Base-by-base conservation (phyloP, 2,113 vertebrate genomes). In the Varanus salvator region DNA sequence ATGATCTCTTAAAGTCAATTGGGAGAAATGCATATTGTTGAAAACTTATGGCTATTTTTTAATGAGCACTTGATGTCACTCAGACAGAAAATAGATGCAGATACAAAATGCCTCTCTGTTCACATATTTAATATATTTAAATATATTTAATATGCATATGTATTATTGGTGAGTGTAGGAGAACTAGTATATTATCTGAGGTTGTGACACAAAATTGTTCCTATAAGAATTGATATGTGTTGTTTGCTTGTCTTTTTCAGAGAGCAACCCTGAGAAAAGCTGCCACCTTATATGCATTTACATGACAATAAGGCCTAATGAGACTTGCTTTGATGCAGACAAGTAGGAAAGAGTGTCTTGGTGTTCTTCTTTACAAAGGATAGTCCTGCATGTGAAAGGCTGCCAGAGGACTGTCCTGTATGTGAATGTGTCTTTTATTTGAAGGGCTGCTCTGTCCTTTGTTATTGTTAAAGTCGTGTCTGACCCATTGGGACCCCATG, bases 1-100 rank as follows among this genome's bases (percentile, higher is more conserved):
- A 96, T 93, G 84, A 92, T 96, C 88, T 93, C 92, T 96, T 96
- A 93, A 96, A 96, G 93, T 93, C 90, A 95, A 94, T 92, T 85
- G 68, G 88, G 87, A 94, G 94, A 94, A 94, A 93, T 77, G 89
- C 89, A 90, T 90, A 86, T 96, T 85, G 93, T 72, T 90, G 93
- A 95, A 94, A 93, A 0, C 60, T 74, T 94, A 94, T 93, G 93
- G 7, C 6, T 64, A 2, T 0, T 82, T 93, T n/a, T 80, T 54
- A 50, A 93, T 94, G 93, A 90, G 88, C 88, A 91, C 94, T 94
- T 71, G 52, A 14, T 82, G 88, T 94, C 77, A 92, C 85, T 87
- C 69, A 77, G 60, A 82, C 0, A n/a, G 31, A 82, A 90, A 89
- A 86, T 91, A 80, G 25, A 84, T 80, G 82, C 3, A 86, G 78